phyloP scores from a whole-genome alignment of 2,888 invertebrate genomes.

The Adineta ricciae region DNA sequence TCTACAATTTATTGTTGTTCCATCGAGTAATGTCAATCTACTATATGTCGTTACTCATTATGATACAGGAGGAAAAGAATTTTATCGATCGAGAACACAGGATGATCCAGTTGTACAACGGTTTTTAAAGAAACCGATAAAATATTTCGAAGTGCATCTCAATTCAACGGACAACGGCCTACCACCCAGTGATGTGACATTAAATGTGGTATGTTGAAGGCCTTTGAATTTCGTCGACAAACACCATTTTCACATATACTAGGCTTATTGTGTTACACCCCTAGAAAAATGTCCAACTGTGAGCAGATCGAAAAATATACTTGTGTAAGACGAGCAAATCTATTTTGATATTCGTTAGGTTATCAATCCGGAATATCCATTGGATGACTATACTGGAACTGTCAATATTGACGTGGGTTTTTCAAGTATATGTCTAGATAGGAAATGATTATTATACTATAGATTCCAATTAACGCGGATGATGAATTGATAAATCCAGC shows the following conservation, averaged over 20 bases:
- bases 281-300: not conserved
- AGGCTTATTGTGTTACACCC: not conserved
- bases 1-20: not conserved
- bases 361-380: too few relatives aligned
- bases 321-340: too few relatives aligned
- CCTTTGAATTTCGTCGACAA: too few relatives aligned
- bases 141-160: not conserved
- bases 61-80: not conserved
- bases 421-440: too few relatives aligned
- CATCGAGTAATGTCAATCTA: not conserved
- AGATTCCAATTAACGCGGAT: too few relatives aligned
- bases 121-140: not conserved
- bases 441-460: too few relatives aligned
- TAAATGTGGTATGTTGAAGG: not conserved
- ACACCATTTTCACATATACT: too few relatives aligned
- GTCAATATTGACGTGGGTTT: too few relatives aligned
- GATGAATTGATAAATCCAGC: too few relatives aligned
- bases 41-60: not conserved
- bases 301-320: not conserved
- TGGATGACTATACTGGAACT: too few relatives aligned
- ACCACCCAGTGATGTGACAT: not conserved
- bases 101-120: not conserved
- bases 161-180: not conserved
- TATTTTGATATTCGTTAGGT: too few relatives aligned
- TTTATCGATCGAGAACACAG: not conserved